Percentiles rank a stretch among this genome's conserved stretches.
Conservation (phyloP, 2,113 vertebrate genomes). For the Crotalus horridus region DNA sequence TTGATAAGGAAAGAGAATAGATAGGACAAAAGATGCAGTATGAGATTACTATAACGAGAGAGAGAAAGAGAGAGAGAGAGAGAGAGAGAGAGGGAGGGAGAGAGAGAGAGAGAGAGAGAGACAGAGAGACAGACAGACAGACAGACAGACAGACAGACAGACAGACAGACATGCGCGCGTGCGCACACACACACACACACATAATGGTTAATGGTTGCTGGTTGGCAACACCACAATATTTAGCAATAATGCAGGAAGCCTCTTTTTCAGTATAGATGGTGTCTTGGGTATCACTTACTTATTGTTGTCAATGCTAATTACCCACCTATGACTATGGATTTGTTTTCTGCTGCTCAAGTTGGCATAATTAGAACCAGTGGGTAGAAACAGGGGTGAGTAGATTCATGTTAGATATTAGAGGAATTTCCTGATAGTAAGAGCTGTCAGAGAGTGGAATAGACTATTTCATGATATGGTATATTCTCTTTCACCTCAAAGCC, state of each 20-base stretch:
- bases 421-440: background rate
- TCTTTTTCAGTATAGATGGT: background rate
- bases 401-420: background rate
- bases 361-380: background rate
- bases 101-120: too few relatives aligned
- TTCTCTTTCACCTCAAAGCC: background rate
- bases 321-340: background rate
- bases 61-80: too few relatives aligned
- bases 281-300: background rate
- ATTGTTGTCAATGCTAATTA: background rate
- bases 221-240: background rate
- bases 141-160: too few relatives aligned
- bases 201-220: background rate
- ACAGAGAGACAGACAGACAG: too few relatives aligned
- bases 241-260: background rate
- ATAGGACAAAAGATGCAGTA: background rate
- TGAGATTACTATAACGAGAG: background rate
- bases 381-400: background rate
- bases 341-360: background rate
- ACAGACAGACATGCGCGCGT: too few relatives aligned
- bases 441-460: background rate
- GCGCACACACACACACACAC: too few relatives aligned
- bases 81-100: too few relatives aligned
- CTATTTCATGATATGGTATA: background rate
- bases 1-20: background rate